Percentiles rank a stretch among this genome's conserved stretches.
phyloP scores from a whole-genome alignment of 2,113 vertebrate genomes.

The Motacilla tschutschensis region DNA sequence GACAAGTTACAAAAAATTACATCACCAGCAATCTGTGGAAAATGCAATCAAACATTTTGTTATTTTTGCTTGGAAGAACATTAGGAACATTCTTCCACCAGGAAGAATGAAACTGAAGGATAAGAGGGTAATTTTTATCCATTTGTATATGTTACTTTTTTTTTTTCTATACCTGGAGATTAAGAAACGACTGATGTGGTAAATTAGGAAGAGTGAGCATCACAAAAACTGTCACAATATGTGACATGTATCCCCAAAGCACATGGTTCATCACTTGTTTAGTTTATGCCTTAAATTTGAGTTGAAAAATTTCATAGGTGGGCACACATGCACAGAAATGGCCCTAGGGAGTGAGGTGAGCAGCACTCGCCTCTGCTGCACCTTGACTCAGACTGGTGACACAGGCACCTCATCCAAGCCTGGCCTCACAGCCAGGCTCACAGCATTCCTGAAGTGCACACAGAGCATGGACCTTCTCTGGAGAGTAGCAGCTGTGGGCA shows the following conservation, averaged over 20 bases:
- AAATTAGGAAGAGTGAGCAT: not conserved
- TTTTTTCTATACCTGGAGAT: not conserved
- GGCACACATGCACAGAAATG: rapidly evolving
- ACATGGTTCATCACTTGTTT: not conserved
- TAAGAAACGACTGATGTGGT: not conserved
- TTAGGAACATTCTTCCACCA: not conserved
- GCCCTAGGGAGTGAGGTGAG: not conserved
- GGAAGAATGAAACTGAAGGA: not conserved
- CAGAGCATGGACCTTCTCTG: not conserved
- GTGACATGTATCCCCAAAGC: not conserved
- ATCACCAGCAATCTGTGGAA: not conserved
- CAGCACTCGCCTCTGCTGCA: not conserved
- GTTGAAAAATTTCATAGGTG: not conserved
- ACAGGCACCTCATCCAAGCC: rapidly evolving
- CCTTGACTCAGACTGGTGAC: not conserved
- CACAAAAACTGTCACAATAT: not conserved
- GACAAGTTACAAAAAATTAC: not conserved
- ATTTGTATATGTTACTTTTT: not conserved
- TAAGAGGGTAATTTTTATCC: not conserved
- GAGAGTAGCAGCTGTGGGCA: not conserved
- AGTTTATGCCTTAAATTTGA: not conserved
- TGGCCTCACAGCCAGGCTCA: not conserved
- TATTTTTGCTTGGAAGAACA: not conserved
- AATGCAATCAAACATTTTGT: not conserved
- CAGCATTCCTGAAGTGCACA: not conserved